Evolutionary conservation across 2,888 invertebrate species (phyloP), one percentile per base, ranked within the genome.

Genomic region (Graphium colonna): DNA sequence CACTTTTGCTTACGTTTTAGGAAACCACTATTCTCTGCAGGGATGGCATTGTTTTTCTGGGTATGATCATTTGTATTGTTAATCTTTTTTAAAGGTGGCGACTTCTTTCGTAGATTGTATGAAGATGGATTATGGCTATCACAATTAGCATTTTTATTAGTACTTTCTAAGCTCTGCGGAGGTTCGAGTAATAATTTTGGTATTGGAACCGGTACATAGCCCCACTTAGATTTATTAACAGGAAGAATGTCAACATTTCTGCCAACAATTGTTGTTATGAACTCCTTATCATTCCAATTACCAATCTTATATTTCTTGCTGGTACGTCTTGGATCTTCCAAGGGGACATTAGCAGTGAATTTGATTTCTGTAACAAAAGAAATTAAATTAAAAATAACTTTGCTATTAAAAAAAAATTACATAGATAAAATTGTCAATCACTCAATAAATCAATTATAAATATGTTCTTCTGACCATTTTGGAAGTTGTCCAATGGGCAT

Each of bases 271-370:
- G 79, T 73, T 18, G 68, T 62, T 47, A 84, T 60, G 26, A 62
- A 53, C 12, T 62, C 58, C 59, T 65, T 71, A 7, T 71, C 73
- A 57, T 69, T 67, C 52, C 71, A 62, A 33, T 57, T 67, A 51
- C 65, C 62, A 43, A 77, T 28, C 26, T 71, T 36, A 67, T 86
- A 86, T 53, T 70, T 79, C 33, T 68, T 73, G 65, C 79, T 82
- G 13, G 61, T 62, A 39, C 69, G 52, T 63, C 87, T 75, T 5
- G 88, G 87, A 59, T 87, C 88, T 42, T 81, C 82, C 15, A 79
- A 63, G 7, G 71, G 61, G 17, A 59, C 62, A 44, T 60, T 58
- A 50, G 81, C 71, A 26, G 69, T 77, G 21, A 61, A 51, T 64
- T 59, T 77, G 44, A 84, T 83, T 78, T 84, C 87, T 88, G 70